Evolutionary conservation across 2,888 invertebrate genomes (phyloP).

Genomic region (Didymodactylos carnosus): DNA sequence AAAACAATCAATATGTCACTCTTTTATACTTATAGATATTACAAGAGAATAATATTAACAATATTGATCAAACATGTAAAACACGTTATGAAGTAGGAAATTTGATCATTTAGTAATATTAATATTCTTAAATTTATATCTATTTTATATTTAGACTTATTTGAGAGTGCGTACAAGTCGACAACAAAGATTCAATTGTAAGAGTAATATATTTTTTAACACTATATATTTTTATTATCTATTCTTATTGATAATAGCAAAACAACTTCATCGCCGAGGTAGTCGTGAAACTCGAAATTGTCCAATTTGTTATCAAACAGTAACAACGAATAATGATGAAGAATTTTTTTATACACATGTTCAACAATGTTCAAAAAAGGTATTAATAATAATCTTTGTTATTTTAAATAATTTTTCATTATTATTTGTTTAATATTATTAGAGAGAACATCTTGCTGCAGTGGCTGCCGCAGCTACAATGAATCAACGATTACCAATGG

Average conservation of each 20-base stretch:
- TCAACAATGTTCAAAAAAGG: neutral
- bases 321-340: neutral
- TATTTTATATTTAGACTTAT: neutral
- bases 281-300: neutral
- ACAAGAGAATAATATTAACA: neutral
- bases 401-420: neutral
- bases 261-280: neutral
- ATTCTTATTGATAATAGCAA: neutral
- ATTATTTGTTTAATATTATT: neutral
- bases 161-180: neutral
- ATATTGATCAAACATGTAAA: neutral
- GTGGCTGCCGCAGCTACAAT: neutral
- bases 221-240: neutral
- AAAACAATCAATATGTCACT: no score
- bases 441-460: neutral
- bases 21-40: no score
- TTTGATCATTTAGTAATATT: neutral
- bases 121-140: neutral
- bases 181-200: neutral
- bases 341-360: neutral
- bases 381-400: neutral
- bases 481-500: neutral
- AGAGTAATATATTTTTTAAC: neutral
- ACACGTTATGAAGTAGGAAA: neutral
- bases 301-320: neutral